Evolutionary conservation across 2,888 invertebrate species (phyloP).

Genomic region (Quadroppia sp.): DNA sequence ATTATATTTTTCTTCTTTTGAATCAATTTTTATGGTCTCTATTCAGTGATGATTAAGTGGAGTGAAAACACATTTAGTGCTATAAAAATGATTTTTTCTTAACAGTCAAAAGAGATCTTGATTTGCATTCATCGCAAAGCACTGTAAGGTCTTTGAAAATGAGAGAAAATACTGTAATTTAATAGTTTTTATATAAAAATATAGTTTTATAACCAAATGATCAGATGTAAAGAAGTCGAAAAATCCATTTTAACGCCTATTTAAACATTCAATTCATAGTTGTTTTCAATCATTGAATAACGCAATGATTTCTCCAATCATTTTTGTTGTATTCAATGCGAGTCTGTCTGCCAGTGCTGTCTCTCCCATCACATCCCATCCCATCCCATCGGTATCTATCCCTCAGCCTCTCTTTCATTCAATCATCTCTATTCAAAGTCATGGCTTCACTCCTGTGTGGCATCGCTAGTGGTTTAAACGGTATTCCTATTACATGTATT

Average conservation of each 20-base stretch:
- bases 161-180: constrained; percentile 24
- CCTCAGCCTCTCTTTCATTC: background rate
- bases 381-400: background rate
- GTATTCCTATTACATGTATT: background rate
- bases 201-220: constrained; percentile 28
- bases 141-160: background rate
- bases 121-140: background rate
- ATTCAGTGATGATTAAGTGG: constrained; percentile 22
- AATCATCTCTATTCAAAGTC: background rate
- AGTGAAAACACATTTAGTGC: background rate
- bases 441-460: background rate
- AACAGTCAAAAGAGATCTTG: constrained; percentile 3
- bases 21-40: constrained; percentile 13
- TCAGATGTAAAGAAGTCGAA: constrained; percentile 29
- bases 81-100: background rate
- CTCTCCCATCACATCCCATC: no score
- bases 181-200: constrained; percentile 29
- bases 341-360: no score
- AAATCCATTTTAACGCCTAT: constrained; percentile 36
- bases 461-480: no score
- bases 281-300: background rate
- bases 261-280: constrained; percentile 12
- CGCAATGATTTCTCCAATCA: background rate
- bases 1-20: background rate
- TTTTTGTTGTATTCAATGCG: no score